A percentile compares a stretch with the other conserved stretches of the same genome.
Evolutionary conservation across 2,888 invertebrate species (phyloP).

Genomic region (Catocala sponsa): DNA sequence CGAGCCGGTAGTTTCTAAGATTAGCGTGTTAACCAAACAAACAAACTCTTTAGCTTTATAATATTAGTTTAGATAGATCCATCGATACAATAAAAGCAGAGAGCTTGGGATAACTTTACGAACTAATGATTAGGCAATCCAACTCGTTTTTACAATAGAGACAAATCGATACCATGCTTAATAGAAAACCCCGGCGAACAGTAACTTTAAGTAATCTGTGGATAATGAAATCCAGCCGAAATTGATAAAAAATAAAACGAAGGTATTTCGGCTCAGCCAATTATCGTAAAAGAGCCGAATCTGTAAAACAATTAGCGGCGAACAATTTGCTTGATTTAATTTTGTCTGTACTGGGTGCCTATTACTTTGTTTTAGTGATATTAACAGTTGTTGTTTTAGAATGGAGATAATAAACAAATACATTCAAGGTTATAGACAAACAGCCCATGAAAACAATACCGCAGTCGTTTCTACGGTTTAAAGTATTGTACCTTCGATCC

Average conservation of each 20-base stretch:
- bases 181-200: constrained; percentile 22
- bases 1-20: no score
- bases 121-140: not conserved
- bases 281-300: not conserved
- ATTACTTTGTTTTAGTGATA: not conserved
- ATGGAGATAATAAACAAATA: no score
- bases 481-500: no score
- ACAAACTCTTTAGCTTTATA: no score
- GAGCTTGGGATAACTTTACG: no score
- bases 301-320: not conserved
- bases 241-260: constrained; percentile 19
- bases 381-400: no score
- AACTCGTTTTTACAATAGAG: not conserved
- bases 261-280: constrained; percentile 1
- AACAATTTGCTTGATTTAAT: not conserved
- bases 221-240: constrained; percentile 30
- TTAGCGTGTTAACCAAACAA: no score
- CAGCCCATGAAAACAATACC: no score
- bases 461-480: no score
- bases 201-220: constrained; percentile 19
- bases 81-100: no score
- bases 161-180: constrained; percentile 6
- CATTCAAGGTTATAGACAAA: no score
- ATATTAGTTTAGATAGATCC: no score
- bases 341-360: not conserved